Base-by-base conservation (phyloP, 2,797 vertebrate genomes). In the Leptatherina wallacei region DNA sequence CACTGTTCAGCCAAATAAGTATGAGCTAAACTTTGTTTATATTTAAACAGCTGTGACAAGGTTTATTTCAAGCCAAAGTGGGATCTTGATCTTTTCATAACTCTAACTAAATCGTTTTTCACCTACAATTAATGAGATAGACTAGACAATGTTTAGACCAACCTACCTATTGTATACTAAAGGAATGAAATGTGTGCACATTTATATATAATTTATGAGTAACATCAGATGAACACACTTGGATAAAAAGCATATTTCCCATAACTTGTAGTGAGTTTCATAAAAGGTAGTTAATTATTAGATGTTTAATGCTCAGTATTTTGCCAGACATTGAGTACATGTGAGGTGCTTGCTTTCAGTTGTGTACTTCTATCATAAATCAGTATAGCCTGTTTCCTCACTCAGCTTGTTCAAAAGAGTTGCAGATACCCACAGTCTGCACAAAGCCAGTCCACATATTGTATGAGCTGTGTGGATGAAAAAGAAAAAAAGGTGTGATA, bases 371-470 rank as follows among this genome's bases (percentile, higher is more conserved):
- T 61, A 71, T 71, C 40, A 68, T 68, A 81, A 75, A 71, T 76
- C 69, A 58, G 14, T n/a, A 44, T 56, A 36, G 74, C 51, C 52
- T 68, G 67, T 74, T 80, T 77, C 64, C 75, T 73, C 47, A 71
- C 71, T 61, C 71, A 78, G 81, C 79, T 78, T 64, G 52, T 35
- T 59, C 78, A 84, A 83, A 63, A 63, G 70, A 77, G 75, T 81
- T 77, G 69, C 75, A 84, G 75, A 80, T 71, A 58, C 69, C 83
- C 69, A 35, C 85, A 84, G 81, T 77, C 71, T 47, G 42, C 42
- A 71, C 62, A 66, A 49, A 78, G 64, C 40, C 65, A 63, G 42
- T 71, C 71, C 63, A 29, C 61, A 71, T 78, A 85, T 51, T 80
- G 29, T 78, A 60, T 75, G 27, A 55, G 60, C 7, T 27, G 47